A percentile compares a stretch with the other conserved stretches of the same genome.
phyloP scores from a whole-genome alignment of 2,888 invertebrate genomes.

The Lumbricus terrestris region DNA sequence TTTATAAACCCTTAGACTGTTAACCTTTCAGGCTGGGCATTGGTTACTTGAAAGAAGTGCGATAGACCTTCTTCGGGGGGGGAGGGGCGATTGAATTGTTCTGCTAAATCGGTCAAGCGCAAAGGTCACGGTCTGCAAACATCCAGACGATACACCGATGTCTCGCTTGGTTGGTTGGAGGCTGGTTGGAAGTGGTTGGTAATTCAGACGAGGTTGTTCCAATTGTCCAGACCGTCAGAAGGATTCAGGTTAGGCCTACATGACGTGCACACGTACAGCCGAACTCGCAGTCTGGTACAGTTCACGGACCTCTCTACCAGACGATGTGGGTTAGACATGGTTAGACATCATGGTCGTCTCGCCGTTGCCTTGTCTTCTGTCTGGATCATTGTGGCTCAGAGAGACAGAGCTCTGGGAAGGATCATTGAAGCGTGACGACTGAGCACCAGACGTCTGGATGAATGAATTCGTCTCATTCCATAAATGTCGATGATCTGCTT shows the following conservation, averaged over 20 bases:
- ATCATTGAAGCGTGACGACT: background rate
- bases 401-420: background rate
- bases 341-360: background rate
- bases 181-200: background rate
- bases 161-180: too few species aligned
- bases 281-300: background rate
- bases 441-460: background rate
- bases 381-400: background rate
- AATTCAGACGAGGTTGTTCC: background rate
- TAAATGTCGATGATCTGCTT: background rate
- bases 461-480: background rate
- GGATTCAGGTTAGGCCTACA: background rate
- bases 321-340: background rate
- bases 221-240: background rate
- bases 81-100: background rate
- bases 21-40: background rate
- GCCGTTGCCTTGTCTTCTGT: background rate
- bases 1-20: background rate
- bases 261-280: background rate
- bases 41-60: background rate
- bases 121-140: background rate
- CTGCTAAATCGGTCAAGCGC: background rate
- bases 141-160: background rate
- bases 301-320: background rate
- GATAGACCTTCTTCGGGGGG: background rate